Percentiles rank a stretch among this genome's conserved stretches.
Conservation (phyloP, 1,140 invertebrate species). For the Cherax quadricarinatus region DNA sequence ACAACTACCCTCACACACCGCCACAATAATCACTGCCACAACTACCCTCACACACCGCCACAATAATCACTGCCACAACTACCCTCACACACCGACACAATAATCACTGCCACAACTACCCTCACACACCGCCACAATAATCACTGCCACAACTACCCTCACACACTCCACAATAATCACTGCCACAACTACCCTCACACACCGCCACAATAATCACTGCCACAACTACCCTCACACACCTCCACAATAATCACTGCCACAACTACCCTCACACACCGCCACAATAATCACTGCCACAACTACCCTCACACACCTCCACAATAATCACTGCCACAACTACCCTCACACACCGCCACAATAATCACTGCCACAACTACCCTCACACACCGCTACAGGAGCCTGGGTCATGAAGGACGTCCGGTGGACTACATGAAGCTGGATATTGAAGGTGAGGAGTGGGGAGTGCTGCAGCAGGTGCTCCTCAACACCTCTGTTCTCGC, state of each 20-base stretch:
- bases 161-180: not conserved
- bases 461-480: constrained; percentile 24
- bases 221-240: no score
- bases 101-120: not conserved
- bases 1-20: no score
- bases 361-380: not conserved
- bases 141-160: no score
- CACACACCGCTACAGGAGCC: not conserved
- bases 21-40: not conserved
- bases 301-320: not conserved
- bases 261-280: not conserved
- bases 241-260: not conserved
- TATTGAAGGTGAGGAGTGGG: constrained; percentile 59
- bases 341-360: not conserved
- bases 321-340: not conserved
- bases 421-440: constrained; percentile 64
- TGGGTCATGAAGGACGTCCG: constrained; percentile 33
- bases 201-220: not conserved
- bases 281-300: not conserved
- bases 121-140: not conserved
- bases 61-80: no score
- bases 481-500: not conserved
- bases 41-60: not conserved
- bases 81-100: no score
- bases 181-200: not conserved